A percentile compares a stretch with the other conserved stretches of the same genome.
Evolutionary conservation across 2,113 vertebrate species (phyloP).

Genomic region (Podarcis muralis): DNA sequence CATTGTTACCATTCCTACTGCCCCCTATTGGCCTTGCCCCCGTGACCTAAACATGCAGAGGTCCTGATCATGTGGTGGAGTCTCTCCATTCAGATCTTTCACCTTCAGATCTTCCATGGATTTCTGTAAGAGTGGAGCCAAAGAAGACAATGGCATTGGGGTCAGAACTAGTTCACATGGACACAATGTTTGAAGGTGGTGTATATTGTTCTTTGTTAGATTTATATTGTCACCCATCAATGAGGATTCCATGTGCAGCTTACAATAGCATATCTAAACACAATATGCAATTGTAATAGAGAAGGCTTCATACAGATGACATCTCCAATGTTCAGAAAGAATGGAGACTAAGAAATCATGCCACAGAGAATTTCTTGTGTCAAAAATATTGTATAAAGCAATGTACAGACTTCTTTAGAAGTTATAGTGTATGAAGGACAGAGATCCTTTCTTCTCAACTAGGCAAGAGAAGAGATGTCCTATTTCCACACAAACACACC

Average conservation of each 20-base stretch:
- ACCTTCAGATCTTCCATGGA: not conserved
- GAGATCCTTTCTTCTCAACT: constrained; percentile 14
- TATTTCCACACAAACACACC: not conserved
- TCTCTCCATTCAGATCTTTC: not conserved
- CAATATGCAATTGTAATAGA: not conserved
- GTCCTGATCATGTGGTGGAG: not conserved
- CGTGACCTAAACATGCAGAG: not conserved
- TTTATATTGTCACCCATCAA: not conserved
- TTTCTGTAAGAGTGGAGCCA: not conserved
- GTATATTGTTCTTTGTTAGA: not conserved
- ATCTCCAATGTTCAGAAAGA: not conserved
- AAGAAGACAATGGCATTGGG: not conserved
- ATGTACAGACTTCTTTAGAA: not conserved
- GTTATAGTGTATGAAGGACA: not conserved
- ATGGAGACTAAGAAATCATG: not conserved
- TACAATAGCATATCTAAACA: not conserved
- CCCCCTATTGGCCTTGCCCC: not conserved
- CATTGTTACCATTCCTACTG: not conserved
- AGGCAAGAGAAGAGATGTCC: not conserved
- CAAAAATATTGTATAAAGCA: not conserved
- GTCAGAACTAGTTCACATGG: not conserved
- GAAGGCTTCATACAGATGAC: not conserved
- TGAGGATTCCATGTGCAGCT: not conserved
- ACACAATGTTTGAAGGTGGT: not conserved
- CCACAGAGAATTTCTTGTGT: not conserved